These are phyloP conservation scores for Sturnira hondurensis DNA, from an alignment of 2,113 vertebrate species.

Conservation along the genomic window DNA sequence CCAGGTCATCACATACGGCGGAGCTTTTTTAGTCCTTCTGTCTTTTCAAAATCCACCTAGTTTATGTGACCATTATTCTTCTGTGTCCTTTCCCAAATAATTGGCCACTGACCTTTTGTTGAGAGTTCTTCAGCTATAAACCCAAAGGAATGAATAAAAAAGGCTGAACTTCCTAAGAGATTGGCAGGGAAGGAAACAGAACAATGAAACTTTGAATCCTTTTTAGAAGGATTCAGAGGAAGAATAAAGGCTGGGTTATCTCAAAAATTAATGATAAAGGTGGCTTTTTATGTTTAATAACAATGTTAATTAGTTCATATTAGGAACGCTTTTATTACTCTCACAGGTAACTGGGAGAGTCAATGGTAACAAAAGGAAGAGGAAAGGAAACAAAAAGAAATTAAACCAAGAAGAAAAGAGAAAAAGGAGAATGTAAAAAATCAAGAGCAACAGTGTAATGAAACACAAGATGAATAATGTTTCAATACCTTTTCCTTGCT, in stretches of 20 bases:
- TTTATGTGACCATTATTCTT: neutral
- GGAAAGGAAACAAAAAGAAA: neutral
- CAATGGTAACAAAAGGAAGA: neutral
- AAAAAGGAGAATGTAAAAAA: neutral
- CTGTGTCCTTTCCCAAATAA: neutral
- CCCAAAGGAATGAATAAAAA: neutral
- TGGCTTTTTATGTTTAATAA: neutral
- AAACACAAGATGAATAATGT: neutral
- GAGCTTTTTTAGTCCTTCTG: neutral
- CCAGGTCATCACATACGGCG: accelerated
- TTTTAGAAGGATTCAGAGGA: neutral
- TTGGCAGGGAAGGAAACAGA: neutral
- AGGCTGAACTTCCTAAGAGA: neutral
- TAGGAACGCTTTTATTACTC: neutral
- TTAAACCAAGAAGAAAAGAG: neutral
- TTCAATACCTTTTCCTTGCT: neutral
- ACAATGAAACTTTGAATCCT: neutral
- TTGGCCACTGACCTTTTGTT: neutral
- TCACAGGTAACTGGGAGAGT: neutral
- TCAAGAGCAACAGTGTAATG: neutral
- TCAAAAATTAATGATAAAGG: neutral
- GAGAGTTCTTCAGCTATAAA: neutral
- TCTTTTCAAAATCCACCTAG: neutral
- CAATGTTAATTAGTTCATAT: slow-evolving; percentile 44
- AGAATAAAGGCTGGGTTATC: neutral